A percentile compares a stretch with the other conserved stretches of the same genome.
phyloP scores from a whole-genome alignment of 2,888 invertebrate species.

The Drosophila phalerata region DNA sequence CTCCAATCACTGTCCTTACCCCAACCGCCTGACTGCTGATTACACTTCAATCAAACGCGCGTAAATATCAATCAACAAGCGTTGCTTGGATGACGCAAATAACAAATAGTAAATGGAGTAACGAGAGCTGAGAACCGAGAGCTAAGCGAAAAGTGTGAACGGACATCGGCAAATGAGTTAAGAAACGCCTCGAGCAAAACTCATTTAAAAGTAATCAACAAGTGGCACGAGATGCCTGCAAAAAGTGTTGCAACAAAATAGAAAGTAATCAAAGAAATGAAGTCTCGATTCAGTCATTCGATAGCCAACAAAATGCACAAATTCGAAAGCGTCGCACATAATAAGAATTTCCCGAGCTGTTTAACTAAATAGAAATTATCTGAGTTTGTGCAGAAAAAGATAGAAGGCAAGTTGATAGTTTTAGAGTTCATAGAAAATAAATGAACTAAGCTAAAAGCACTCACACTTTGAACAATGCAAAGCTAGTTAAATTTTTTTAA shows the following conservation, averaged over 20 bases:
- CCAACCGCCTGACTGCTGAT: conserved; percentile 61
- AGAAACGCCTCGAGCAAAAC: conserved; percentile 69
- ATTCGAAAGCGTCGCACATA: neutral
- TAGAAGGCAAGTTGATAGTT: neutral
- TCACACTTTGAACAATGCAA: too few species aligned
- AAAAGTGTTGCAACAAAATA: conserved; percentile 38
- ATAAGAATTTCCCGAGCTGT: conserved; percentile 1
- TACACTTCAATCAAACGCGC: conserved; percentile 80
- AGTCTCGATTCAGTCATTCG: conserved; percentile 27
- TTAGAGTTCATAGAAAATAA: neutral
- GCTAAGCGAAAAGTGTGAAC: neutral
- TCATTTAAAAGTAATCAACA: conserved; percentile 81
- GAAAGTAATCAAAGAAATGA: conserved; percentile 50
- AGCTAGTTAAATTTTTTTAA: neutral
- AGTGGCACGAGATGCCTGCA: conserved; percentile 58
- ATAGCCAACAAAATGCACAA: conserved; percentile 31
- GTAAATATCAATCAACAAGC: conserved; percentile 76
- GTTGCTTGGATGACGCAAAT: conserved; percentile 12
- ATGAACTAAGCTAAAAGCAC: too few species aligned
- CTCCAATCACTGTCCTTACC: neutral
- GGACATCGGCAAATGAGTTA: conserved; percentile 40
- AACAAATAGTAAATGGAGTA: neutral
- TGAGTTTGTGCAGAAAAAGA: neutral
- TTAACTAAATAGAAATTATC: neutral
- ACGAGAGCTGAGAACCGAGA: neutral